Evolutionary conservation across 2,797 vertebrate genomes (phyloP), one percentile per base, ranked within the genome.

Genomic region (Cryptoprocta ferox): DNA sequence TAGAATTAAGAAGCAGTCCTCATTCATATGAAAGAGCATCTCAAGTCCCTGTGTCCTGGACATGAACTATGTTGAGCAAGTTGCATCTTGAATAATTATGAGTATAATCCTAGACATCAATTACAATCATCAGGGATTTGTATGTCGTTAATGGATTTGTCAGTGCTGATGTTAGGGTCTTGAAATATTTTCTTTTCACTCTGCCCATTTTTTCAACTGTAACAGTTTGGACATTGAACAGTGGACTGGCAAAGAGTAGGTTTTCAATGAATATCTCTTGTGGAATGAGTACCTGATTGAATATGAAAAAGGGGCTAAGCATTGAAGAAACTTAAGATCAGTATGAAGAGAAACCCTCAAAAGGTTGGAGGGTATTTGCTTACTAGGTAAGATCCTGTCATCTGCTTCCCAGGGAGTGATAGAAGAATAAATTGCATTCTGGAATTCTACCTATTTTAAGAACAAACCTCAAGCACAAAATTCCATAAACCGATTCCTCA

Each of bases 371-470:
- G 28, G 1, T 56, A 50, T 45, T 95, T 48, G 26, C 21, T 68
- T 82, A 71, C 45, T 68, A 82, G 75, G 16, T 48, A n/a, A 3
- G 19, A 18, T 66, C 10, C 79, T 95, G 56, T 14, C 48, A 45
- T 14, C 14, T 80, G 12, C 28, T 86, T 73, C 26, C 13, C 14
- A 56, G 78, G 71, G 85, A 93, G 89, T 80, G 14, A 39, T 71
- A 56, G 12, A 90, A 92, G 78, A 75, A 59, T 79, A 65, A 71
- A 5, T 6, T 66, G 6, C 81, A 68, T 30, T 83, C 61, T 63
- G n/a, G 30, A 83, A 93, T 91, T 88, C n/a, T 53, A 19, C 3
- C 39, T 80, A 42, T 50, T 94, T 97, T 92, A 65, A 95, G 84
- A 86, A 26, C 19, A 95, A 68, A 83, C 71, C 13, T 93, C 79